Percentiles rank a stretch among this genome's conserved stretches.
These are phyloP conservation scores for Proteles cristata DNA, from an alignment of 2,113 vertebrate genomes.

Conservation along the genomic window DNA sequence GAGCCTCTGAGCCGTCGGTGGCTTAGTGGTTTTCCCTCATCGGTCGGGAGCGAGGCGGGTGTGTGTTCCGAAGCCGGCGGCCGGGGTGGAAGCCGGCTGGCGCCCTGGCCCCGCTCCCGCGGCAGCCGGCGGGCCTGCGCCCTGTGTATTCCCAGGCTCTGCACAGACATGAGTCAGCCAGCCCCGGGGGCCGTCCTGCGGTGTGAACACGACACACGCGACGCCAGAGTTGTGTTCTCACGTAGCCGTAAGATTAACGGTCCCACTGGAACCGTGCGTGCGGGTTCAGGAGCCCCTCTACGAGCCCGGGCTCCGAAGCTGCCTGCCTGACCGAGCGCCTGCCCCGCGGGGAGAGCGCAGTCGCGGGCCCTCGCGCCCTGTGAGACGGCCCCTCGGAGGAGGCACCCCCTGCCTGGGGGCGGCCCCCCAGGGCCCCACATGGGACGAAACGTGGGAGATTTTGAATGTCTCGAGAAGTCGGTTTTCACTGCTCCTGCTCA, in stretches of 20 bases:
- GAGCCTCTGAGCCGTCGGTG: rapidly evolving
- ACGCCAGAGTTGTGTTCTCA: rapidly evolving
- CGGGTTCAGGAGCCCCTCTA: background rate
- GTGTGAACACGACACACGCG: rapidly evolving
- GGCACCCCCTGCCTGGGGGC: rapidly evolving
- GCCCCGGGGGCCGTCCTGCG: rapidly evolving
- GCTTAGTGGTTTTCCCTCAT: rapidly evolving
- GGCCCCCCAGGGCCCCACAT: background rate
- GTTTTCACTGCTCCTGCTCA: background rate
- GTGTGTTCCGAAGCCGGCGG: rapidly evolving
- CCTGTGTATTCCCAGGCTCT: background rate
- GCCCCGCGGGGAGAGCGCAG: background rate
- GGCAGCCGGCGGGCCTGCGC: background rate
- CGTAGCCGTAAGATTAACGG: too few species aligned
- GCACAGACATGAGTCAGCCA: background rate
- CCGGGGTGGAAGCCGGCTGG: rapidly evolving
- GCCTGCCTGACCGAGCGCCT: background rate
- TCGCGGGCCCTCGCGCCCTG: background rate
- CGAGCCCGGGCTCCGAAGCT: background rate
- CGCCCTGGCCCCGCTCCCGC: too few species aligned
- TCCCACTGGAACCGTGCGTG: too few species aligned
- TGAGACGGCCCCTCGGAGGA: rapidly evolving
- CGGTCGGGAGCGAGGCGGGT: rapidly evolving
- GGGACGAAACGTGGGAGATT: rapidly evolving
- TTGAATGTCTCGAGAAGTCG: rapidly evolving